These are phyloP conservation scores for Oscheius sp. DNA, from an alignment of 2,888 invertebrate genomes.

Conservation along the genomic window DNA sequence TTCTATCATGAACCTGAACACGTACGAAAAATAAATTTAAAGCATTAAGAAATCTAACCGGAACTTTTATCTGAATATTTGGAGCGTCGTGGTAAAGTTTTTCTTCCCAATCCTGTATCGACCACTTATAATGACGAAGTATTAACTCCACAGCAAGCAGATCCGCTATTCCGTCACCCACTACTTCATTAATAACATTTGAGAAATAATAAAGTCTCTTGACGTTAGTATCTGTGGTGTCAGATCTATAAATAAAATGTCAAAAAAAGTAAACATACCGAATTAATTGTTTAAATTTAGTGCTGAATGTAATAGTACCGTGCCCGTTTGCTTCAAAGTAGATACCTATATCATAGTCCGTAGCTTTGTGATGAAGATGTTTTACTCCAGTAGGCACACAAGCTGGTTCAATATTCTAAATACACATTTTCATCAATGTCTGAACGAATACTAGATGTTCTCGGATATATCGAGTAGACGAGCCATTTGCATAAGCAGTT, in stretches of 20 bases:
- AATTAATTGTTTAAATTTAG: slow-evolving; percentile 48
- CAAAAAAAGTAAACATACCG: too few relatives aligned
- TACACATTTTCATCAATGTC: neutral
- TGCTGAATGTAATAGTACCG: slow-evolving; percentile 79
- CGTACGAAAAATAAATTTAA: neutral
- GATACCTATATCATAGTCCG: slow-evolving; percentile 90
- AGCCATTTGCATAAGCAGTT: slow-evolving; percentile 98
- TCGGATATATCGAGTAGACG: slow-evolving; percentile 87
- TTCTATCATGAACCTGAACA: slow-evolving; percentile 79
- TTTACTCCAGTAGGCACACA: slow-evolving; percentile 96
- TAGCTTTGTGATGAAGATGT: slow-evolving; percentile 89
- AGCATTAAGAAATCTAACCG: slow-evolving; percentile 77
- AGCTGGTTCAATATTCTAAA: slow-evolving; percentile 85
- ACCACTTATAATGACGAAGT: slow-evolving; percentile 83
- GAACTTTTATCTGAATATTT: slow-evolving; percentile 86
- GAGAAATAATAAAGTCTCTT: slow-evolving; percentile 47
- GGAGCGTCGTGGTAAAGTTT: slow-evolving; percentile 84
- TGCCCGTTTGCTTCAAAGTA: slow-evolving; percentile 99
- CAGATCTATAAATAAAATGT: neutral
- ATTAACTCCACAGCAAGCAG: slow-evolving; percentile 91
- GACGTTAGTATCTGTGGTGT: neutral
- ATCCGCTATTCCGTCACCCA: slow-evolving; percentile 96
- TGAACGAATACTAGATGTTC: slow-evolving; percentile 71
- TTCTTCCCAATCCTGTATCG: slow-evolving; percentile 81
- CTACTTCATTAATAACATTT: slow-evolving; percentile 65